These are phyloP conservation scores for Geotria australis DNA, from an alignment of 2,797 vertebrate species.

Conservation along the genomic window DNA sequence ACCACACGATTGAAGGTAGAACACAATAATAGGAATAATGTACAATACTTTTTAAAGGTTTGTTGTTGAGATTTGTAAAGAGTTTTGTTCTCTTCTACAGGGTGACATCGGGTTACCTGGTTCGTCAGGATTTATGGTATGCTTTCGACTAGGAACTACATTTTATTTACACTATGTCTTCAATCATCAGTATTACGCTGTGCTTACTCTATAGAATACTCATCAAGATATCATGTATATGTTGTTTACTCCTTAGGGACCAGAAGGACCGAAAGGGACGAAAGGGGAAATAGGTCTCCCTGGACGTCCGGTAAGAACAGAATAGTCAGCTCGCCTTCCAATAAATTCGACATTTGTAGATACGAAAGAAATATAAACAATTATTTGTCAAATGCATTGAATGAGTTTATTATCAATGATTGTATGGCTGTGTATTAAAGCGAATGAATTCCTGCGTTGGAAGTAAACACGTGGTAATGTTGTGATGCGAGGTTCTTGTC, in stretches of 20 bases:
- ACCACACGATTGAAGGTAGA: too few species aligned
- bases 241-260: slow-evolving; percentile 22
- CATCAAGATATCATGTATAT: slow-evolving; percentile 2
- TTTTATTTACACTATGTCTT: too few species aligned
- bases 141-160: not conserved
- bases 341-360: too few species aligned
- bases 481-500: too few species aligned
- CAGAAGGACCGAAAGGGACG: slow-evolving; percentile 31
- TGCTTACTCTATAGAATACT: not conserved
- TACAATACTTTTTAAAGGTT: too few species aligned
- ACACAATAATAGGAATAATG: too few species aligned
- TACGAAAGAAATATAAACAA: too few species aligned
- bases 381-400: not conserved
- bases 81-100: slow-evolving; percentile 9
- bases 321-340: not conserved
- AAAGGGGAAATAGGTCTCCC: slow-evolving; percentile 76
- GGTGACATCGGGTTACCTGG: slow-evolving; percentile 35
- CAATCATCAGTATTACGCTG: too few species aligned
- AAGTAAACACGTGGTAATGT: not conserved
- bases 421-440: not conserved
- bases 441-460: not conserved
- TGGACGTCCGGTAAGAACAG: slow-evolving; percentile 41
- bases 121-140: slow-evolving; percentile 14
- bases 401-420: not conserved
- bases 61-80: not conserved